Evolutionary conservation across 2,888 invertebrate species (phyloP).

Genomic region (Epirrita christyi): DNA sequence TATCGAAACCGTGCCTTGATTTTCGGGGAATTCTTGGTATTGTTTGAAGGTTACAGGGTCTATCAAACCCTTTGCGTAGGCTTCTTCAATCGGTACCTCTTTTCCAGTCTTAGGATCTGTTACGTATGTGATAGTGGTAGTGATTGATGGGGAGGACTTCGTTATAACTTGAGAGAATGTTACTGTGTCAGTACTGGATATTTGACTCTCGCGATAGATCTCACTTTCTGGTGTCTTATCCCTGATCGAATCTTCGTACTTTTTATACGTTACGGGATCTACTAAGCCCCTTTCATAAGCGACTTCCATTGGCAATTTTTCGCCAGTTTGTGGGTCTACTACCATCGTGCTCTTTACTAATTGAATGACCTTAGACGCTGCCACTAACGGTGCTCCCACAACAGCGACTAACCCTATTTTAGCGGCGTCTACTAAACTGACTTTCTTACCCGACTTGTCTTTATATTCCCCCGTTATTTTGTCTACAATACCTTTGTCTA

Average conservation of each 20-base stretch:
- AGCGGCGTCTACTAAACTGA: slow-evolving; percentile 89
- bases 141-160: slow-evolving; percentile 30
- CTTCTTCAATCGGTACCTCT: slow-evolving; percentile 90
- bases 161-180: slow-evolving; percentile 51
- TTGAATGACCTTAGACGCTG: slow-evolving; percentile 88
- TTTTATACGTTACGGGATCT: slow-evolving; percentile 81
- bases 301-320: slow-evolving; percentile 91
- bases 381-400: slow-evolving; percentile 90
- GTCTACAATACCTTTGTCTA: slow-evolving; percentile 90
- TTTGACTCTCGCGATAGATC: slow-evolving; percentile 44
- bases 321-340: slow-evolving; percentile 92
- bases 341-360: slow-evolving; percentile 87
- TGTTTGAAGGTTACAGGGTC: slow-evolving; percentile 46
- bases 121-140: slow-evolving; percentile 60
- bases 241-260: slow-evolving; percentile 77
- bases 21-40: slow-evolving; percentile 29
- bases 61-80: slow-evolving; percentile 87
- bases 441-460: slow-evolving; percentile 86
- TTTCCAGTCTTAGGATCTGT: slow-evolving; percentile 92
- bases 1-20: slow-evolving; percentile 36
- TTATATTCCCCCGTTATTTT: slow-evolving; percentile 88
- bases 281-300: slow-evolving; percentile 92
- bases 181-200: slow-evolving; percentile 46
- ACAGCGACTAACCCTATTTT: slow-evolving; percentile 91
- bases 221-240: slow-evolving; percentile 63